Base-by-base conservation (phyloP, 2,888 invertebrate species). In the Apoderus coryli region DNA sequence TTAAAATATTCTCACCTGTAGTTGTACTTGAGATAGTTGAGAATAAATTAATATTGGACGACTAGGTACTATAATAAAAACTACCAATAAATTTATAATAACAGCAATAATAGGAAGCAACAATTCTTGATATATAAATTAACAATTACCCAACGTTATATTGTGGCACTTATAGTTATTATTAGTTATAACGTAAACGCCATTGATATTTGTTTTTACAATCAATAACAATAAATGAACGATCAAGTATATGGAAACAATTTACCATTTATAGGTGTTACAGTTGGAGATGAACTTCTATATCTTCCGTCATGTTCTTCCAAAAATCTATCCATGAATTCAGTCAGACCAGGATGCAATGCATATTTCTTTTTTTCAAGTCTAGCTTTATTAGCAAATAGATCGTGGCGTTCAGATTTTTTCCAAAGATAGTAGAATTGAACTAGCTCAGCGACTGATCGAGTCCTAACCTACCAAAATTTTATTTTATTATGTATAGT, bases 391-490 rank as follows among this genome's bases (percentile, higher is more conserved):
- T 85, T 82, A 1, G 89, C 89, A 54, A 77, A 78, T 47, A 77
- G 78, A 60, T 96, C 96, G 57, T 95, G 92, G 10, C 96, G 68
- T 52, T 95, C 95, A 14, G 95, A 95, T 60, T 96, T 96, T 61
- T 98, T 98, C 98, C 98, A 98, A 32, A 93, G 68, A 48, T 85
- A 85, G 58, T 85, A 85, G 63, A 96, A 98, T 54, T 95, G 90
- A 9, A 96, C 92, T 37, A 98, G 64, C 59, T 98, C 96, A 16
- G 93, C 89, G 24, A 96, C 92, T 5, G 90, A 86, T 44, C 95
- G 68, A 33, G 93, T 92, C 46, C 85, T 69, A 26, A 95, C 72
- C 76, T n/a, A n/a, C n/a, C n/a, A n/a, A n/a, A n/a, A n/a, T n/a
- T n/a, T n/a, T n/a, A n/a, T n/a, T n/a, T n/a, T n/a, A n/a, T n/a